Conservation (phyloP, 2,797 vertebrate genomes). For the Buceros bicornis region DNA sequence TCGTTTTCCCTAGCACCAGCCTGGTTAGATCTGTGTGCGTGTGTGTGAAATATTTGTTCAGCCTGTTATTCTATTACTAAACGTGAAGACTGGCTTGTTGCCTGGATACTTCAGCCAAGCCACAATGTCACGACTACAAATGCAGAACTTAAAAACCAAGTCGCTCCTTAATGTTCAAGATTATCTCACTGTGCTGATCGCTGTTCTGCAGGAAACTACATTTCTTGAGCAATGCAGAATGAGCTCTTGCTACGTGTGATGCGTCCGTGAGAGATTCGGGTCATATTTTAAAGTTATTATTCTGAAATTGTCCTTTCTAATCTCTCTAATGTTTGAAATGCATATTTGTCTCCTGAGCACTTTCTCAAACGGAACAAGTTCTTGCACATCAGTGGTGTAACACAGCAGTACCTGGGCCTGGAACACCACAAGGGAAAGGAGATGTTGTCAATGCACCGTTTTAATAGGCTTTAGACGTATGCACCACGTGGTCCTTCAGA, state of each 20-base stretch:
- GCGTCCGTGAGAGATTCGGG: background rate
- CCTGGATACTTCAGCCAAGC: constrained; percentile 53
- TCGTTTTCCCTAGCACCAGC: constrained; percentile 13
- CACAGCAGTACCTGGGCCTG: background rate
- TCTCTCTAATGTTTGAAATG: background rate
- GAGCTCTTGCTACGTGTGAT: background rate
- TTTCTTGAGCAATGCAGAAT: constrained; percentile 15
- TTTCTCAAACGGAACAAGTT: background rate
- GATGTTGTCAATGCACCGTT: background rate
- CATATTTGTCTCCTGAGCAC: background rate
- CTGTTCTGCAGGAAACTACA: background rate
- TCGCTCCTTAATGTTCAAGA: constrained; percentile 13
- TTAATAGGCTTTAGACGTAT: background rate
- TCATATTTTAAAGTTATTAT: constrained; percentile 5
- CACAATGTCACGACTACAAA: constrained; percentile 31
- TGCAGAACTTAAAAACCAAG: constrained; percentile 29
- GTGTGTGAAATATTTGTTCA: constrained; percentile 47
- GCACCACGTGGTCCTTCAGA: background rate
- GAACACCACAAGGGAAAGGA: background rate
- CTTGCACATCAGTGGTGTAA: background rate
- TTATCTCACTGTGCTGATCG: background rate
- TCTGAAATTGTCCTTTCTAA: background rate
- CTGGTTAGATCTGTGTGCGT: background rate
- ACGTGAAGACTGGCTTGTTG: constrained; percentile 50
- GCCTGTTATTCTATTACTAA: constrained; percentile 39